Percentiles rank a stretch among this genome's conserved stretches.
Conservation (phyloP, 2,888 invertebrate genomes). For the Globia sparganii region DNA sequence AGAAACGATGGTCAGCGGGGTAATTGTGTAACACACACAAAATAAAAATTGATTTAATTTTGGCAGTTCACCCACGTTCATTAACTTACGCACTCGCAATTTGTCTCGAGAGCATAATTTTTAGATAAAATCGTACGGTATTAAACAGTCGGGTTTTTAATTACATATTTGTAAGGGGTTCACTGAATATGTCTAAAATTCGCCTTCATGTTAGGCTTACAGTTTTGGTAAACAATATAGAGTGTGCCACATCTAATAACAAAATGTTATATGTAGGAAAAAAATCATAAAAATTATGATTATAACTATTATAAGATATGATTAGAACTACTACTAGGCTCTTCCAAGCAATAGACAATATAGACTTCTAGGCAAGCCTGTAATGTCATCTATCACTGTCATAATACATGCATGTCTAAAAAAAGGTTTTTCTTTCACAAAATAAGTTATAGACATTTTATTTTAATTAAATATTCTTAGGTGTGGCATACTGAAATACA, state of each 20-base stretch:
- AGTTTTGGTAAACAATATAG: slow-evolving; percentile 69
- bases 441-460: background rate
- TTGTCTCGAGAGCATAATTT: slow-evolving; percentile 56
- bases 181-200: slow-evolving; percentile 72
- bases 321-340: background rate
- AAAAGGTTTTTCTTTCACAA: background rate
- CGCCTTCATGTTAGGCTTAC: slow-evolving; percentile 79
- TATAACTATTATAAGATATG: background rate
- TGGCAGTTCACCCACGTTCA: background rate
- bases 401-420: background rate
- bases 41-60: background rate
- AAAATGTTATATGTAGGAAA: background rate
- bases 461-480: slow-evolving; percentile 16
- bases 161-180: slow-evolving; percentile 58
- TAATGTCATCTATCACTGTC: background rate
- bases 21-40: background rate
- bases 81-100: slow-evolving; percentile 58
- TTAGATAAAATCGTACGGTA: slow-evolving; percentile 67
- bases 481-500: slow-evolving; percentile 65
- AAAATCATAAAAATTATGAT: background rate
- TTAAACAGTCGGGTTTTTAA: slow-evolving; percentile 56
- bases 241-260: slow-evolving; percentile 64
- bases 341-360: background rate
- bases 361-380: background rate
- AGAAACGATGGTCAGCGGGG: background rate